Percentiles rank a stretch among this genome's conserved stretches.
phyloP scores from a whole-genome alignment of 1,140 invertebrate genomes.

The Tetramorium parvispinum region DNA sequence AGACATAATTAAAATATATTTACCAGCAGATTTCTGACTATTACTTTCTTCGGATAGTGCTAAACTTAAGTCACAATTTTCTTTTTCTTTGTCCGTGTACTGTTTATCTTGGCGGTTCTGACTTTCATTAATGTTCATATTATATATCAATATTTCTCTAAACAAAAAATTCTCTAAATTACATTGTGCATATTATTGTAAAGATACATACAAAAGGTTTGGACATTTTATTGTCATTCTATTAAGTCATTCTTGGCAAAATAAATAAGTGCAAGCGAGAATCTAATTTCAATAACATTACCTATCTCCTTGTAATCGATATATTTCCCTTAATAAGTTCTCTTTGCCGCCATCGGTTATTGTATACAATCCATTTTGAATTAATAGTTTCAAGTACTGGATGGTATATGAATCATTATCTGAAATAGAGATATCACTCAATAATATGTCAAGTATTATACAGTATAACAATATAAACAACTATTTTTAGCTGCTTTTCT shows the following conservation, averaged over 20 bases:
- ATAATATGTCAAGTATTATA: too few species aligned
- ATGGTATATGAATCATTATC: background rate
- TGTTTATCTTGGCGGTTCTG: background rate
- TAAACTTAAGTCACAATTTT: background rate
- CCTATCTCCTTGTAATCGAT: background rate
- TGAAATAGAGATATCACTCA: background rate
- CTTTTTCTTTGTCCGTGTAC: background rate
- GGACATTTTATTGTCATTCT: too few species aligned
- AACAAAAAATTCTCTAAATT: background rate
- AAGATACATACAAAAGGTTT: too few species aligned
- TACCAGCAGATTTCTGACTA: background rate
- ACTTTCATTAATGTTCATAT: background rate
- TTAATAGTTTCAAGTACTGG: background rate
- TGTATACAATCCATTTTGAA: background rate
- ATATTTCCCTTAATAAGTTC: background rate
- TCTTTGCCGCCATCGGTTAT: background rate
- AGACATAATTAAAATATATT: background rate
- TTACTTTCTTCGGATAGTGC: background rate
- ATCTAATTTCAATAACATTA: background rate
- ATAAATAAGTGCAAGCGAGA: background rate
- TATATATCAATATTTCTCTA: conserved; percentile 10
- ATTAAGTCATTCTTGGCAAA: background rate
- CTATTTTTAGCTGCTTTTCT: too few species aligned
- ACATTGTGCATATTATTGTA: too few species aligned
- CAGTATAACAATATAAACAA: too few species aligned